These are phyloP conservation scores for Papilio demoleus DNA, from an alignment of 2,888 invertebrate species.

Conservation along the genomic window DNA sequence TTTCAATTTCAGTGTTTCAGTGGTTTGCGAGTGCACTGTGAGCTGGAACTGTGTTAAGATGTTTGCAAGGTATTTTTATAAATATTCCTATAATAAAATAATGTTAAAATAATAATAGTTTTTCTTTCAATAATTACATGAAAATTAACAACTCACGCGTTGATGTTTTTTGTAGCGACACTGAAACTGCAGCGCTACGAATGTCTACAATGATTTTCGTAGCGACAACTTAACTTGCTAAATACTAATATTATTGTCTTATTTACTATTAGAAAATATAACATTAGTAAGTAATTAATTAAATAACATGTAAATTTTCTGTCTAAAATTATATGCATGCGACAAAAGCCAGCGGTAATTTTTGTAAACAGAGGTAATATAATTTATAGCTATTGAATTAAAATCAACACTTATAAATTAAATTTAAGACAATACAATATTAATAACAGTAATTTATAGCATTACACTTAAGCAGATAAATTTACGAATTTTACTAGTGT, in stretches of 20 bases:
- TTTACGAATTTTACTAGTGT: too few species aligned
- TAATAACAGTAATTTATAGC: not conserved
- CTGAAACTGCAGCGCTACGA: conserved; percentile 32
- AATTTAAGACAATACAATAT: not conserved
- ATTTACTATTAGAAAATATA: not conserved
- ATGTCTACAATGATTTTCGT: conserved; percentile 34
- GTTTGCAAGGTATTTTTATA: conserved; percentile 34
- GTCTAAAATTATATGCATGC: not conserved
- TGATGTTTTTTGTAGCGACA: conserved; percentile 37
- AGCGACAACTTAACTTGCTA: not conserved
- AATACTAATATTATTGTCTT: not conserved
- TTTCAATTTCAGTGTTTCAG: conserved; percentile 35
- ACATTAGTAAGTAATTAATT: not conserved
- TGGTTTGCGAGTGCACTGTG: conserved; percentile 35
- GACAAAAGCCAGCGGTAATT: not conserved
- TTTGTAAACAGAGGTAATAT: not conserved
- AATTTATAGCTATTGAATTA: too few species aligned
- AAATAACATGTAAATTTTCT: not conserved
- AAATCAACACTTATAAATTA: too few species aligned
- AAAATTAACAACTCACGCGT: conserved; percentile 9
- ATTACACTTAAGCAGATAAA: too few species aligned
- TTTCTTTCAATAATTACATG: not conserved
- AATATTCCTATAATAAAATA: not conserved
- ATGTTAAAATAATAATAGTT: not conserved
- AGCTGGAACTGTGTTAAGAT: conserved; percentile 29